Percentiles rank a stretch among this genome's conserved stretches.
Evolutionary conservation across 2,888 invertebrate species (phyloP).

Genomic region (Erannis defoliaria): DNA sequence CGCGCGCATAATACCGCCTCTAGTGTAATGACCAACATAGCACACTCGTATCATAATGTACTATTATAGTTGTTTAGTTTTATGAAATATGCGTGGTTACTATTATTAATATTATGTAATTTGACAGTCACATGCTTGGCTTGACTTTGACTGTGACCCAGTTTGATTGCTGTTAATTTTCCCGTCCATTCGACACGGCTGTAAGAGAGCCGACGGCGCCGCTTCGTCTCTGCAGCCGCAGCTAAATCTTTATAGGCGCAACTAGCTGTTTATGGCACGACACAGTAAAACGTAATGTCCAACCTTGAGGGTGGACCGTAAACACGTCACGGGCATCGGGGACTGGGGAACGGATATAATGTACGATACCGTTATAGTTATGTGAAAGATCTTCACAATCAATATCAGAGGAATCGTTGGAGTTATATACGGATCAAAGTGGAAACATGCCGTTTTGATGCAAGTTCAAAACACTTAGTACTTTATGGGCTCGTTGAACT

Average conservation of each 20-base stretch:
- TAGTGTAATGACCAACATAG: too few species aligned
- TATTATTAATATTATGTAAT: not conserved
- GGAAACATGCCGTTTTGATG: too few species aligned
- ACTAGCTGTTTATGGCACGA: conserved; percentile 8
- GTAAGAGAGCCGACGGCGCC: not conserved
- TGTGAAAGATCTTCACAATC: too few species aligned
- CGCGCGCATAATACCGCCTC: too few species aligned
- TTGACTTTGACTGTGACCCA: not conserved
- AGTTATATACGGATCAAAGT: too few species aligned
- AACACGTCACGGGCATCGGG: conserved; percentile 1
- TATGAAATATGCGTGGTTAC: too few species aligned
- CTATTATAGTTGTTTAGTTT: too few species aligned
- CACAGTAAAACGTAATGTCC: conserved; percentile 12
- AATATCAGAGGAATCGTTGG: too few species aligned
- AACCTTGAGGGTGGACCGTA: not conserved
- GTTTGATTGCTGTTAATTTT: not conserved
- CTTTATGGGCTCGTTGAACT: not conserved
- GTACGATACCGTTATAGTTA: too few species aligned
- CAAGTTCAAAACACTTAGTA: not conserved
- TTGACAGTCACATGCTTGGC: not conserved
- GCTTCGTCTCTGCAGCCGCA: conserved; percentile 9
- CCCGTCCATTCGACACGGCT: not conserved
- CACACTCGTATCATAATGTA: too few species aligned
- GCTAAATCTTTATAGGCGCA: conserved; percentile 10
- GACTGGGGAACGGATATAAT: not conserved